Evolutionary conservation across 2,888 invertebrate species (phyloP), one percentile per base, ranked within the genome.

Genomic region (Mesorhabditis belari): DNA sequence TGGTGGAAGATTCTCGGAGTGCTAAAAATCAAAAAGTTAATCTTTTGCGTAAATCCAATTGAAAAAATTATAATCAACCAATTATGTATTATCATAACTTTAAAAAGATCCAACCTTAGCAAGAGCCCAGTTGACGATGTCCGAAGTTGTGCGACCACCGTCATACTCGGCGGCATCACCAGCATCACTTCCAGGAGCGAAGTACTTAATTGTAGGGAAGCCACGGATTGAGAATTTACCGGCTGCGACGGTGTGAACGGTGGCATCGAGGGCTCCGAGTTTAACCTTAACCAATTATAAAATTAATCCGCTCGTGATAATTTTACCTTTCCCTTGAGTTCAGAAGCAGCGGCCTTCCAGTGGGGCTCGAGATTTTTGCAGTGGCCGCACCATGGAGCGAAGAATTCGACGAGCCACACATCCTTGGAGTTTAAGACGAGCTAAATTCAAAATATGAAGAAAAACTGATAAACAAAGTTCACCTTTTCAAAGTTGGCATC

Each of bases 391-490:
- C 85, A 85, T 4, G 85, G 86, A 5, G 96, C 96, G 83, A 88
- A 96, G 86, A 98, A 96, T 83, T 96, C 95, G 2, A 99, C 92
- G 73, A 98, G 84, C 94, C 95, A 96, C 82, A 93, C 86, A 80
- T 96, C 95, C 19, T 95, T 91, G 55, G 92, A 92, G 74, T 91
- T 86, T 73, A 95, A 82, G 19, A 99, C 95, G 59, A 89, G 83
- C 82, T 65, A 53, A 53, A 62, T 26, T n/a, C 2, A 9, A 21
- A 21, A 51, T n/a, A 51, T 17, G 9, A 12, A 21, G 3, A 17
- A 19, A 55, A 44, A 17, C 26, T 12, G 19, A 28, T 24, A 53
- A n/a, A 24, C 17, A 23, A n/a, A 17, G 27, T 25, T 19, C 24
- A 57, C 65, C 60, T 90, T 88, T 69, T 94, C 90, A 83, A 98